Percentiles rank a stretch among this genome's conserved stretches.
These are phyloP conservation scores for Coilia nasus DNA, from an alignment of 2,797 vertebrate genomes.

Conservation along the genomic window DNA sequence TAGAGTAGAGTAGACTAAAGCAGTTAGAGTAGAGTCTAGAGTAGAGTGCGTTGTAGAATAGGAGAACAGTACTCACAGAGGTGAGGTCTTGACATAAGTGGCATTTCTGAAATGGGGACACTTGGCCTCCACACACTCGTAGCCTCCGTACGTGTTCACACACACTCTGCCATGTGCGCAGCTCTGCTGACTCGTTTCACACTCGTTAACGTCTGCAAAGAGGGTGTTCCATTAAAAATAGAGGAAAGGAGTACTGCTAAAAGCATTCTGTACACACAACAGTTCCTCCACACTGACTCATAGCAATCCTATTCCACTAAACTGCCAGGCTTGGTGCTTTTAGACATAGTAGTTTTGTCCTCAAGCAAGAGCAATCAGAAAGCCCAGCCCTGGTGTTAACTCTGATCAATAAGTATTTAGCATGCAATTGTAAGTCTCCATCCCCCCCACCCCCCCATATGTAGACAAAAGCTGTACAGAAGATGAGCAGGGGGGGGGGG, in stretches of 20 bases:
- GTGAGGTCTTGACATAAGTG: conserved; percentile 84
- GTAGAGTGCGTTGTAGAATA: background rate
- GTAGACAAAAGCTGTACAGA: background rate
- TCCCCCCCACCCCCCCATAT: background rate
- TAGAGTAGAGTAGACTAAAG: background rate
- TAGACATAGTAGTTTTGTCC: background rate
- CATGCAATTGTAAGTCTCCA: background rate
- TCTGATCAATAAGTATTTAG: background rate
- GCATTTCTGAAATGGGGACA: conserved; percentile 76
- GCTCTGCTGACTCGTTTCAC: conserved; percentile 76
- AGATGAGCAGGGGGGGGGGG: background rate
- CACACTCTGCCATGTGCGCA: conserved; percentile 83
- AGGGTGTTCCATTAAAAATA: no score
- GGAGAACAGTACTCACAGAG: conserved; percentile 73
- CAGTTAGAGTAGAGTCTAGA: background rate
- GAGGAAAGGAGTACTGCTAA: background rate
- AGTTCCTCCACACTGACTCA: background rate
- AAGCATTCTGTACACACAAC: background rate
- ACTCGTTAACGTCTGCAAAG: conserved; percentile 84
- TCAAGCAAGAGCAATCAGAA: background rate
- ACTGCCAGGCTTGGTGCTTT: background rate
- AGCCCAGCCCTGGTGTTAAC: no score
- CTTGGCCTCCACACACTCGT: conserved; percentile 81
- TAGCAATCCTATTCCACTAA: background rate
- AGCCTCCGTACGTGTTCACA: conserved; percentile 83